phyloP scores from a whole-genome alignment of 1,140 invertebrate genomes.

The Aphis gossypii region DNA sequence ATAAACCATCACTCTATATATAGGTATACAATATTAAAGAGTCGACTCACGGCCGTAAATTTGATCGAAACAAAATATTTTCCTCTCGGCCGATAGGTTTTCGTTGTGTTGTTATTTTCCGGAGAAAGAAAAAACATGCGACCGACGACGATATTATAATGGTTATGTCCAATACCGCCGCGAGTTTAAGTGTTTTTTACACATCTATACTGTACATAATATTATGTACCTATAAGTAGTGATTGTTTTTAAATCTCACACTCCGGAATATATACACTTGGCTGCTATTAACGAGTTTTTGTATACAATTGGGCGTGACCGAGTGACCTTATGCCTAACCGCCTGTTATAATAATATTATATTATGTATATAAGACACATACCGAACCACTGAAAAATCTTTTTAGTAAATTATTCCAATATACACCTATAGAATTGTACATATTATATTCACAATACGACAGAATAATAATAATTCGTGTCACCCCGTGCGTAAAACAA shows the following conservation, averaged over 20 bases:
- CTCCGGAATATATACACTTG: not conserved
- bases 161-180: not conserved
- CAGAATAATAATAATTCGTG: not conserved
- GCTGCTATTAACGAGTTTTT: not conserved
- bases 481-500: too few relatives aligned
- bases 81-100: not conserved
- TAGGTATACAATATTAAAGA: too few relatives aligned
- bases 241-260: constrained; percentile 9
- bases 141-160: not conserved
- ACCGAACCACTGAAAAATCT: not conserved
- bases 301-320: constrained; percentile 13
- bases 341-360: not conserved
- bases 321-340: not conserved
- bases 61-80: not conserved
- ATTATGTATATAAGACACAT: not conserved
- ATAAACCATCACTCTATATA: not conserved
- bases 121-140: not conserved
- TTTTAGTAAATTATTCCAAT: not conserved
- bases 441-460: not conserved
- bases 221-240: not conserved
- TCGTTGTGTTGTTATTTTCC: not conserved
- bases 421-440: too few relatives aligned
- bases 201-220: not conserved
- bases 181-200: not conserved
- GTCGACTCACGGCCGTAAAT: not conserved